A percentile compares a stretch with the other conserved stretches of the same genome.
Conservation (phyloP, 2,113 vertebrate genomes). For the Excalfactoria chinensis region DNA sequence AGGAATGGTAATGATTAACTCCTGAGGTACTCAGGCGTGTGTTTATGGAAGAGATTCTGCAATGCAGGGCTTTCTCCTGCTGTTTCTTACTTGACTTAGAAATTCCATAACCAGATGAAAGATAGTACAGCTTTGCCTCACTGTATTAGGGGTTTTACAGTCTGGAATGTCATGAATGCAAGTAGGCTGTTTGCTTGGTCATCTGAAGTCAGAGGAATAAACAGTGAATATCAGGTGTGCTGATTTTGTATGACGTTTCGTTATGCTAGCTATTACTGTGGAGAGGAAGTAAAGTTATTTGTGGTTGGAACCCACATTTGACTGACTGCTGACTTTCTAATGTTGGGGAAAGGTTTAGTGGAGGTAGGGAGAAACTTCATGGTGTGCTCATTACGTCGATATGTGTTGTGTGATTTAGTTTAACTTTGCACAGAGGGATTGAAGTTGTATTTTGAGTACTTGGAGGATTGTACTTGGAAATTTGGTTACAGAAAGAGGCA, state of each 20-base stretch:
- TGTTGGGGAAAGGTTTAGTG: background rate
- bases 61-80: conserved; percentile 7
- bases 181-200: background rate
- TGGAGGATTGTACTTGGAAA: background rate
- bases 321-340: conserved; percentile 23
- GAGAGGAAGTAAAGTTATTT: conserved; percentile 26
- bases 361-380: background rate
- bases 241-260: background rate
- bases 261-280: background rate
- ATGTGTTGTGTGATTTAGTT: background rate
- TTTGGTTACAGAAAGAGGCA: background rate
- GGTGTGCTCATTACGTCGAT: background rate
- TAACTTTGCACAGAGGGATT: background rate
- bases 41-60: background rate
- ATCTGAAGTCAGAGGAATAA: background rate
- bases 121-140: background rate
- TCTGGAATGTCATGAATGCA: background rate
- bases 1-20: background rate
- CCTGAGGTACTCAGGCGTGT: background rate
- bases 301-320: conserved; percentile 42
- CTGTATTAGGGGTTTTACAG: background rate
- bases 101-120: background rate
- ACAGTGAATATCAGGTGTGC: background rate
- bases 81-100: background rate
- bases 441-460: background rate